Conservation (phyloP, 2,113 vertebrate genomes). For the Prionailurus viverrinus region DNA sequence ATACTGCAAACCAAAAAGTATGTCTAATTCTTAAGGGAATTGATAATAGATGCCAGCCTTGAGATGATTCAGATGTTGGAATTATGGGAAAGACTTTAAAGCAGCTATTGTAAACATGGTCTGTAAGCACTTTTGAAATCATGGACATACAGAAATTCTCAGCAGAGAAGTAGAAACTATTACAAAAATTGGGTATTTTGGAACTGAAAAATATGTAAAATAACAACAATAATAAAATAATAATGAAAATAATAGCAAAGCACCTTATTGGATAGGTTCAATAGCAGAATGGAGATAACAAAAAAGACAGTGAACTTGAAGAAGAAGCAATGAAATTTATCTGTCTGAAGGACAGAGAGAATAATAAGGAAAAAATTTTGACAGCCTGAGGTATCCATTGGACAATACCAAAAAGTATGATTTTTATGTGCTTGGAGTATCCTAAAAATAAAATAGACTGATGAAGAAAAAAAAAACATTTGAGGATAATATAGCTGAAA, state of each 20-base stretch:
- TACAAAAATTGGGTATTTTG: not conserved
- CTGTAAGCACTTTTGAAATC: not conserved
- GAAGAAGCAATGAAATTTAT: not conserved
- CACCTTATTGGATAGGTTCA: not conserved
- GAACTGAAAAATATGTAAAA: not conserved
- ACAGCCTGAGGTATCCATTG: not conserved
- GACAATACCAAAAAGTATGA: not conserved
- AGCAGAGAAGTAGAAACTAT: not conserved
- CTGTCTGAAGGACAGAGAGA: not conserved
- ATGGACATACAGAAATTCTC: not conserved
- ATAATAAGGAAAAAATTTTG: not conserved
- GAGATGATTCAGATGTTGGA: not conserved
- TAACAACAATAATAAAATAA: not conserved
- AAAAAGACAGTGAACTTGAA: not conserved
- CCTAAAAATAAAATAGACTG: not conserved
- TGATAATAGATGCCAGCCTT: not conserved
- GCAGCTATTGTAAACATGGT: not conserved
- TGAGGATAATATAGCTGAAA: not conserved
- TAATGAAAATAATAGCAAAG: not conserved
- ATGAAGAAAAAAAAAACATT: not conserved
- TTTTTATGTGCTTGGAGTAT: not conserved
- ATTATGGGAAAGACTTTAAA: not conserved
- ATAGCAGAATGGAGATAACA: not conserved
- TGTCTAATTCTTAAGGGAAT: not conserved
- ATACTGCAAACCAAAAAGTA: not conserved